Conservation (phyloP, 2,888 invertebrate species). For the Apeira syringaria region DNA sequence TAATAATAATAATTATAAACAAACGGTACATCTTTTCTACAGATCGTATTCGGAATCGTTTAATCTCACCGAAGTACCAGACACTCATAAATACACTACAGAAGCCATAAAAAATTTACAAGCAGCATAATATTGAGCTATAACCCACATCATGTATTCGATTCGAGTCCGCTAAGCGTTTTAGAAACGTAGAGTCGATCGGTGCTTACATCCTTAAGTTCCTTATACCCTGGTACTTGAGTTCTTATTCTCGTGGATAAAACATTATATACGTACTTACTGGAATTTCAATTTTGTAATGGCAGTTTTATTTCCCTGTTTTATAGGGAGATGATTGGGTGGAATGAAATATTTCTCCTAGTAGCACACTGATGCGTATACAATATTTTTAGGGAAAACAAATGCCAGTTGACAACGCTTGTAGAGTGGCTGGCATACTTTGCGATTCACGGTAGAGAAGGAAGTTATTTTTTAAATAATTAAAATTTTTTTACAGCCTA, state of each 20-base stretch:
- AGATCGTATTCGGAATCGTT: too few relatives aligned
- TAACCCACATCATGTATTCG: conserved; percentile 31
- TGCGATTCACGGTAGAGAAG: too few relatives aligned
- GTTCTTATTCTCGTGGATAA: neutral
- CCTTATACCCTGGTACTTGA: neutral
- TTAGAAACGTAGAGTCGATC: conserved; percentile 5
- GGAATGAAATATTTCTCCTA: neutral
- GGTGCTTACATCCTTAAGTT: neutral
- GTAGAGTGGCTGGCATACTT: too few relatives aligned
- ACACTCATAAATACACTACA: conserved; percentile 28
- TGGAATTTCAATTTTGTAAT: neutral
- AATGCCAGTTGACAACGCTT: too few relatives aligned
- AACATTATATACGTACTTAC: neutral
- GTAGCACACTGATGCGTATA: too few relatives aligned
- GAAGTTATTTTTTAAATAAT: too few relatives aligned
- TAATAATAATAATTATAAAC: too few relatives aligned
- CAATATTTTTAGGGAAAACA: too few relatives aligned
- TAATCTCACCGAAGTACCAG: conserved; percentile 18
- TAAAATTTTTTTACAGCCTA: too few relatives aligned
- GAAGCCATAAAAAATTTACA: conserved; percentile 34
- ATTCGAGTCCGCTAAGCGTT: conserved; percentile 24
- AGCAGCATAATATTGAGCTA: conserved; percentile 29
- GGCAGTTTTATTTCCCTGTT: neutral
- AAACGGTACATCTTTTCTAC: too few relatives aligned
- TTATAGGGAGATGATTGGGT: neutral